phyloP scores from a whole-genome alignment of 2,888 invertebrate species.

The Eilema caniola region DNA sequence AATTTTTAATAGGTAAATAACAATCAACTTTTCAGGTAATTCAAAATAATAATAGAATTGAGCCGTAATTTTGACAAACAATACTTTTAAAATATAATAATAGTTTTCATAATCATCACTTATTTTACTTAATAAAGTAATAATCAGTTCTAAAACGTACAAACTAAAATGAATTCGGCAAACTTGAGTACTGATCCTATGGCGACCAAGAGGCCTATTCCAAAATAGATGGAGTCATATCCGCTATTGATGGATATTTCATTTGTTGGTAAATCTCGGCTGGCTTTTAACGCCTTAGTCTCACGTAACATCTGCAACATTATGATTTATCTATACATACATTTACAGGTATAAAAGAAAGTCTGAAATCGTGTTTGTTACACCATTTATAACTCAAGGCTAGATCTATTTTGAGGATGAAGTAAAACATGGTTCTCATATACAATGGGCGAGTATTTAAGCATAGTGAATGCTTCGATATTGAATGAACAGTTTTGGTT shows the following conservation, averaged over 20 bases:
- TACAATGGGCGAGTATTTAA: too few species aligned
- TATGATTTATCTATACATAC: too few species aligned
- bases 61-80: background rate
- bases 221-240: constrained; percentile 19
- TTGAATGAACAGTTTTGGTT: too few species aligned
- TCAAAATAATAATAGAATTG: background rate
- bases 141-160: background rate
- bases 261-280: background rate
- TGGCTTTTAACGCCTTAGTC: background rate
- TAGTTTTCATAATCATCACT: background rate
- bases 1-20: background rate
- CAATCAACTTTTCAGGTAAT: background rate
- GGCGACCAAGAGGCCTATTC: constrained; percentile 14
- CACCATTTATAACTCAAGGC: too few species aligned
- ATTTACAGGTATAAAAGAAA: too few species aligned
- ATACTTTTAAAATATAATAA: background rate
- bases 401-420: too few species aligned
- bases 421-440: too few species aligned
- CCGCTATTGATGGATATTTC: background rate
- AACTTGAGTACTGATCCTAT: constrained; percentile 13
- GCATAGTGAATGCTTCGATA: too few species aligned
- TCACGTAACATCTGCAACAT: constrained; percentile 21
- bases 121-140: constrained; percentile 12
- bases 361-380: too few species aligned
- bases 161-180: constrained; percentile 15